Evolutionary conservation across 2,113 vertebrate genomes (phyloP).

Genomic region (Osmerus mordax): DNA sequence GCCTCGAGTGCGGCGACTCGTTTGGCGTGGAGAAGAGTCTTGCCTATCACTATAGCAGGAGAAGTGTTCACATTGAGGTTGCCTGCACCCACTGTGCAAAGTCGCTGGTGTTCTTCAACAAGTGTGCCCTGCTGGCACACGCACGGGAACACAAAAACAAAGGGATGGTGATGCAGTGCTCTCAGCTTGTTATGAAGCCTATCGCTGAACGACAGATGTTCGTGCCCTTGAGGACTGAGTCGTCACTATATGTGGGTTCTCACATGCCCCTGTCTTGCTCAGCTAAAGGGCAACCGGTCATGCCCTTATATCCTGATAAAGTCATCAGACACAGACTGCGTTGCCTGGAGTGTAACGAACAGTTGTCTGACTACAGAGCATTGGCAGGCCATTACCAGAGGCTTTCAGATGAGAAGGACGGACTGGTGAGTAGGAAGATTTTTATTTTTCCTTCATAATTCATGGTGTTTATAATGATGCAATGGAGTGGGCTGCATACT

Average conservation of each 20-base stretch:
- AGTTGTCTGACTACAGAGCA: slow-evolving; percentile 79
- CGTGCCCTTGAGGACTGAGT: slow-evolving; percentile 56
- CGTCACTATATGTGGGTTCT: slow-evolving; percentile 41
- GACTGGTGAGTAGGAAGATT: slow-evolving; percentile 78
- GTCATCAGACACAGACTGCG: slow-evolving; percentile 79
- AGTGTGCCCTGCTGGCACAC: slow-evolving; percentile 89
- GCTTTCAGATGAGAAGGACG: slow-evolving; percentile 79
- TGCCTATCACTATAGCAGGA: slow-evolving; percentile 82
- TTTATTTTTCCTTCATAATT: too few relatives aligned
- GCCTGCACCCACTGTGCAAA: slow-evolving; percentile 88
- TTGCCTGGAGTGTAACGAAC: slow-evolving; percentile 92
- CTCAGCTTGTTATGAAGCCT: slow-evolving; percentile 91
- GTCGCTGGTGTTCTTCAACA: slow-evolving; percentile 91
- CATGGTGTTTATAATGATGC: too few relatives aligned
- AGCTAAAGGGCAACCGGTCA: slow-evolving; percentile 65
- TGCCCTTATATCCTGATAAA: slow-evolving; percentile 85
- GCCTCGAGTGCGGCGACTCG: slow-evolving; percentile 91
- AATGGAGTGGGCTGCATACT: too few relatives aligned
- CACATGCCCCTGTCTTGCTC: slow-evolving; percentile 29
- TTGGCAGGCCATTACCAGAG: slow-evolving; percentile 94
- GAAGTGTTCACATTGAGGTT: slow-evolving; percentile 93
- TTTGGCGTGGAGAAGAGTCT: slow-evolving; percentile 93
- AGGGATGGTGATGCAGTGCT: slow-evolving; percentile 93
- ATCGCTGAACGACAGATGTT: slow-evolving; percentile 90
- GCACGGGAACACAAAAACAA: slow-evolving; percentile 90